phyloP scores from a whole-genome alignment of 2,888 invertebrate species.

The Yponomeuta sedellus region DNA sequence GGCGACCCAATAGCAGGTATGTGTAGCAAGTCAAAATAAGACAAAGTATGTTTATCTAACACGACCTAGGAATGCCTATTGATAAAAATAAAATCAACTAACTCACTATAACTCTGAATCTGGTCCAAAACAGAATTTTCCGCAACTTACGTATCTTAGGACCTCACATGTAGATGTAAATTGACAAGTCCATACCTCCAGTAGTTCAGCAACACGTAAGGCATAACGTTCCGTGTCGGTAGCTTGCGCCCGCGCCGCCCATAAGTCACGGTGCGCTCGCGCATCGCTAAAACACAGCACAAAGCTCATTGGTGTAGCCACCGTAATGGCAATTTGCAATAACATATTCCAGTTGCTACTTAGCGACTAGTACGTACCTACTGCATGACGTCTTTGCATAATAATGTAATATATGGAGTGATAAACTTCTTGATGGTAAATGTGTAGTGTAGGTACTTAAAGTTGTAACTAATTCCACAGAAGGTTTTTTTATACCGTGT shows the following conservation, averaged over 20 bases:
- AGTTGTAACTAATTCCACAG: too few relatives aligned
- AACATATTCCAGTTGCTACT: background rate
- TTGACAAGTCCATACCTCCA: background rate
- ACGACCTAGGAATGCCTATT: too few relatives aligned
- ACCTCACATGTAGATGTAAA: background rate
- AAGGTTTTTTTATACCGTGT: too few relatives aligned
- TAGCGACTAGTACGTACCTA: background rate
- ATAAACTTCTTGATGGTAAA: background rate
- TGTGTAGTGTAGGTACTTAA: background rate
- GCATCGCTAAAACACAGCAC: background rate
- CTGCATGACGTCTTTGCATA: background rate
- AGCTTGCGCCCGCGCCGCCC: slow-evolving; percentile 21
- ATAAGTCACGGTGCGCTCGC: slow-evolving; percentile 22
- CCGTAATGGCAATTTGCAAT: background rate
- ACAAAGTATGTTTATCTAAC: too few relatives aligned
- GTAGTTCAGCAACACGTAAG: background rate
- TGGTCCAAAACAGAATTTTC: background rate
- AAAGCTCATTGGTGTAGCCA: background rate
- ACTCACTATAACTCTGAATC: too few relatives aligned
- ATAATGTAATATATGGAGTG: background rate
- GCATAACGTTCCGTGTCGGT: slow-evolving; percentile 2
- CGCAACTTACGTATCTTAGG: background rate
- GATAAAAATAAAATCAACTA: too few relatives aligned
- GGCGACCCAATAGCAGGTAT: too few relatives aligned
- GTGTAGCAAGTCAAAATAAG: too few relatives aligned